Evolutionary conservation across 2,797 vertebrate genomes (phyloP), one percentile per base, ranked within the genome.

Genomic region (Tauraco hartlaubi): DNA sequence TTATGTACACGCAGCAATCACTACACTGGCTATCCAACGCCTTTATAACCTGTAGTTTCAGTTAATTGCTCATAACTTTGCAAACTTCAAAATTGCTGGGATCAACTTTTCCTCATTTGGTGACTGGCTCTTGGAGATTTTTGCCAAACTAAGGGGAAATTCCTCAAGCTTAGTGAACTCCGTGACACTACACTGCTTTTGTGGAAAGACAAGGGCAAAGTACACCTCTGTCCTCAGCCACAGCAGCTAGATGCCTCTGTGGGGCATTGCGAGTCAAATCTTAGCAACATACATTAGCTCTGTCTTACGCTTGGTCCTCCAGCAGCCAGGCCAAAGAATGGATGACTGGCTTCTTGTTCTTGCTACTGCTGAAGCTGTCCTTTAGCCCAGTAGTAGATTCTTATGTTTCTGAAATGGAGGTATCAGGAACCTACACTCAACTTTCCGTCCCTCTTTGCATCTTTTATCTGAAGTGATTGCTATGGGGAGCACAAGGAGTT

Each of bases 81-180:
- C 85, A 92, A 93, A 81, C 37, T 37, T 59, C 69, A 85, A 59
- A 22, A 71, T 59, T 82, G 87, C 37, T 58, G 13, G 29, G 76
- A 80, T 62, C 23, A 94, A 29, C 37, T 88, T 83, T 87, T 88
- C 51, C 51, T 85, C 41, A 75, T 64, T 83, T 85, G 26, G n/a
- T 85, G 49, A 37, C 37, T 74, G 41, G 10, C 28, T 63, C 26
- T 41, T 84, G 56, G 62, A 77, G 64, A 69, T 46, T 69, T 81
- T 49, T 89, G 20, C 35, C 39, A 81, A 73, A 78, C 84, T 43
- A 25, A n/a, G 9, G 41, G 68, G 54, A 95, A 87, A 96, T 97
- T 94, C 96, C 86, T 81, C 66, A 86, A 82, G 64, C 23, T 93
- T 72, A 92, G 48, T 56, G 67, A 87, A 94, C 64, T 85, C 55